Base-by-base conservation (phyloP, 2,888 invertebrate species). In the Beris morrisii region DNA sequence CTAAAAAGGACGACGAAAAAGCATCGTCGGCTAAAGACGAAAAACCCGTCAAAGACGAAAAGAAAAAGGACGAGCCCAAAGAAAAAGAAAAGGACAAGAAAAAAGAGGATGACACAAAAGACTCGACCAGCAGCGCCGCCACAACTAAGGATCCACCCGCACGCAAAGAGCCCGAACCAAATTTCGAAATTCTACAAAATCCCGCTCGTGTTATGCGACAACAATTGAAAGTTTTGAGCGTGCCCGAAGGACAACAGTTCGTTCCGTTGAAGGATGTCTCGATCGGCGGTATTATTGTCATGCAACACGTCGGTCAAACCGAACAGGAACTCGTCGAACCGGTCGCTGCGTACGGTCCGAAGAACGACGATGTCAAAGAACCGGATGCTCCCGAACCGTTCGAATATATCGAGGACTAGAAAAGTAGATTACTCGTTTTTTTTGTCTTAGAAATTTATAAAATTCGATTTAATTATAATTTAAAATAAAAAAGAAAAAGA, bases 301-400 rank as follows among this genome's bases (percentile, higher is more conserved):
- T 98, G 74, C 89, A 91, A 73, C 95, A 97, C 78, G 84, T 87
- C 66, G 38, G 38, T 3, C 88, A 91, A 7, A 89, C 90, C 65
- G 79, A 81, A n/a, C 94, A 96, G 78, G 88, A 90, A 67, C 84
- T 97, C 55, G 96, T 97, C 1, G 96, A 97, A 77, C 93, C 95
- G 5, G 95, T 97, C 12, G 92, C 91, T 78, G 93, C 93, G 0
- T 93, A 91, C 75, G 94, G 94, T 0, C 93, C 92, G 3, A 93
- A 93, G 78, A 88, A 90, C 15, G 97, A 96, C 71, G 97, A 97
- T 75, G 95, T 95, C 74, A 94, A 94, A 75, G 97, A 98, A 81
- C 96, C 97, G 0, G 95, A 95, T 75, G 95, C 97, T 52, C 97
- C 97, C 76, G 97, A 97, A 84, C 95, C 97, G 71, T 98, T 98